phyloP scores from a whole-genome alignment of 2,888 invertebrate genomes.

The Stenurella melanura region DNA sequence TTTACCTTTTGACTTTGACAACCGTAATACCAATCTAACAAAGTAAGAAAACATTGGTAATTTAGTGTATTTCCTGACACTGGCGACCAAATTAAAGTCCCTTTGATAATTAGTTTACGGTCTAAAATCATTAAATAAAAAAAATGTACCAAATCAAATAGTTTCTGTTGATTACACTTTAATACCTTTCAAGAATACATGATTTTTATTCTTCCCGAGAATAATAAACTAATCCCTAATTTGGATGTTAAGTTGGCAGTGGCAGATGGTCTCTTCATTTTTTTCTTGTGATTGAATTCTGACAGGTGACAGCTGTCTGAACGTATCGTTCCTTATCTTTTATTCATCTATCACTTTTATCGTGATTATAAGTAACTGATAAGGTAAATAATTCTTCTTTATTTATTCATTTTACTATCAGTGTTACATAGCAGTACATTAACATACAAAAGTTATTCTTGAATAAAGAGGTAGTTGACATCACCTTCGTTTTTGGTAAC shows the following conservation, averaged over 20 bases:
- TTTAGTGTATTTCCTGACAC: neutral
- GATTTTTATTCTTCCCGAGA: too few species aligned
- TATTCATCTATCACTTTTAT: neutral
- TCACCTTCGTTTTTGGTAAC: slow-evolving; percentile 29
- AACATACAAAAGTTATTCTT: neutral
- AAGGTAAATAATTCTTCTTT: slow-evolving; percentile 30
- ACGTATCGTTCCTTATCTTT: neutral
- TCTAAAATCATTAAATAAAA: too few species aligned
- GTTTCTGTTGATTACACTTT: too few species aligned
- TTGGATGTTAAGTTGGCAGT: slow-evolving; percentile 3
- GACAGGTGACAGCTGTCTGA: slow-evolving; percentile 24
- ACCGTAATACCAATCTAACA: neutral
- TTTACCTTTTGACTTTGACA: neutral
- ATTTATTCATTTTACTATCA: slow-evolving; percentile 8
- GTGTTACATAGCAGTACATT: neutral
- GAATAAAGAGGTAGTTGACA: slow-evolving; percentile 8
- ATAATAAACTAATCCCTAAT: neutral
- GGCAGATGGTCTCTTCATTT: neutral
- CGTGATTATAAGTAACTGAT: neutral
- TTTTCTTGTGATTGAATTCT: neutral
- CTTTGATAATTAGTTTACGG: neutral
- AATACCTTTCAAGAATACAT: too few species aligned
- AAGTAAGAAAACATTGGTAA: neutral
- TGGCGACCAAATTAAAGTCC: slow-evolving; percentile 2
- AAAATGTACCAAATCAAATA: too few species aligned